Percentiles rank a stretch among this genome's conserved stretches.
phyloP scores from a whole-genome alignment of 2,888 invertebrate genomes.

The Invenusta paracnida region DNA sequence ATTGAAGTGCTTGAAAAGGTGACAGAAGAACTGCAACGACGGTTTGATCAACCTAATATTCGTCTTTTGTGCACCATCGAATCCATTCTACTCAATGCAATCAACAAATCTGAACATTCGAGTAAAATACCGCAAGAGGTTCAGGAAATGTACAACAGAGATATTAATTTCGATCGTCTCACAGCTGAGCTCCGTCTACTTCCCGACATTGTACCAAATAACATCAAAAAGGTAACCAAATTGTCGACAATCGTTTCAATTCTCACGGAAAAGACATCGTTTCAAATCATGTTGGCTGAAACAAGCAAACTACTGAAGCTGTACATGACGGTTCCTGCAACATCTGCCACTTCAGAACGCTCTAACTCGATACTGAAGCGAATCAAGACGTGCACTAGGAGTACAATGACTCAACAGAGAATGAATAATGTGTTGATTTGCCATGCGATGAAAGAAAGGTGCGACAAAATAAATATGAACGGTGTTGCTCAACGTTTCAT shows the following conservation, averaged over 20 bases:
- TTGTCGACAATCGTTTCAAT: background rate
- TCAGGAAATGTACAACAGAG: background rate
- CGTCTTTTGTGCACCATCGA: conserved; percentile 22
- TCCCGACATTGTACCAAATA: background rate
- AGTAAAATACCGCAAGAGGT: conserved; percentile 13
- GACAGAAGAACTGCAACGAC: conserved; percentile 15
- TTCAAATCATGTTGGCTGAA: background rate
- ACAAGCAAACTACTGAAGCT: background rate
- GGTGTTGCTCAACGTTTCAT: background rate
- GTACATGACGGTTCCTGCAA: background rate
- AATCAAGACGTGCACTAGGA: background rate
- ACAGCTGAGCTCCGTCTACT: background rate
- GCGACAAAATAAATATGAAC: background rate
- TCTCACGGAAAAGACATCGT: background rate
- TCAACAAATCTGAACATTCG: conserved; percentile 18
- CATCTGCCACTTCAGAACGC: background rate
- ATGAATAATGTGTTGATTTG: background rate
- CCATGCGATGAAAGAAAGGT: background rate
- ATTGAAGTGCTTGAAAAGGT: conserved; percentile 17
- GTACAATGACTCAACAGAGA: background rate
- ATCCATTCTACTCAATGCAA: conserved; percentile 25
- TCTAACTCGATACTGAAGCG: background rate
- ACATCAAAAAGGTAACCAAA: background rate
- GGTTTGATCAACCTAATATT: conserved; percentile 27
- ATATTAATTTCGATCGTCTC: background rate